Percentiles rank a stretch among this genome's conserved stretches.
phyloP scores from a whole-genome alignment of 2,888 invertebrate genomes.

The Ephialtes manifestator region DNA sequence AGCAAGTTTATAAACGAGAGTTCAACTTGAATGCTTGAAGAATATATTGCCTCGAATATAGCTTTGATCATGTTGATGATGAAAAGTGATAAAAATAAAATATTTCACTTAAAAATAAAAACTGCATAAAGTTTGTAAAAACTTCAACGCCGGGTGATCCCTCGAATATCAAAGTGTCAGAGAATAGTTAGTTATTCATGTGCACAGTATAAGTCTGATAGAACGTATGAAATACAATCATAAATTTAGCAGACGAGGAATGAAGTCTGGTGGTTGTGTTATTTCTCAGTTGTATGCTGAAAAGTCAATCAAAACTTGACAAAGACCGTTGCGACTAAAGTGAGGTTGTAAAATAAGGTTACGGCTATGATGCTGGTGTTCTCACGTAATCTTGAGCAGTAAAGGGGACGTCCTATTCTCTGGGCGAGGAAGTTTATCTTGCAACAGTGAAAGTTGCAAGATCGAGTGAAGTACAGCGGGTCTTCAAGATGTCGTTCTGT shows the following conservation, averaged over 20 bases:
- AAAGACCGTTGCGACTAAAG: neutral
- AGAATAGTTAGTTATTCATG: slow-evolving; percentile 44
- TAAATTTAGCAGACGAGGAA: neutral
- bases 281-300: slow-evolving; percentile 6
- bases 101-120: slow-evolving; percentile 9
- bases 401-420: neutral
- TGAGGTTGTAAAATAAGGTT: slow-evolving; percentile 10
- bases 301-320: slow-evolving; percentile 56
- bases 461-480: neutral
- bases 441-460: neutral
- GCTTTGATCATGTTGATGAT: neutral
- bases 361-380: neutral
- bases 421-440: neutral
- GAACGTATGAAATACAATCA: slow-evolving; percentile 25
- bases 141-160: slow-evolving; percentile 69
- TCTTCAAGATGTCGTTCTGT: neutral
- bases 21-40: neutral
- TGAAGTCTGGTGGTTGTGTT: neutral
- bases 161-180: slow-evolving; percentile 63
- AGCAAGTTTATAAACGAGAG: too few species aligned
- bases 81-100: neutral
- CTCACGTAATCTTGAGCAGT: neutral
- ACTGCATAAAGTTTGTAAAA: slow-evolving; percentile 9
- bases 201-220: slow-evolving; percentile 17
- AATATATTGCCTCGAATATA: neutral